Percentiles rank a stretch among this genome's conserved stretches.
These are phyloP conservation scores for Sinonovacula constricta DNA, from an alignment of 1,140 invertebrate species.

Conservation along the genomic window DNA sequence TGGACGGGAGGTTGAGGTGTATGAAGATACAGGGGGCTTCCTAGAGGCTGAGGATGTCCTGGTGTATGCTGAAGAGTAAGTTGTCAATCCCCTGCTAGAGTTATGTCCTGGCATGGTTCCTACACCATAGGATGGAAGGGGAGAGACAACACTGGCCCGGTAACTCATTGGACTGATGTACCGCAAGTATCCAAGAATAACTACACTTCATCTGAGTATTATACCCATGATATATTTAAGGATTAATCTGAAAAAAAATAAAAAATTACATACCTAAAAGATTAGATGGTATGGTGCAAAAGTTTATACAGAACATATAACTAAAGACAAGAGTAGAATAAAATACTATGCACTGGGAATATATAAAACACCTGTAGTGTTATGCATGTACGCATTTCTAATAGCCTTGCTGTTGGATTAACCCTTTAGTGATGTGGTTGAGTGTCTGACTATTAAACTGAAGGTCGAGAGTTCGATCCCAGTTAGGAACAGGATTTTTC, in stretches of 20 bases:
- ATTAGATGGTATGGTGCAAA: not conserved
- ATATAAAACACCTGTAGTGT: no score
- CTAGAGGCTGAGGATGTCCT: slow-evolving; percentile 11
- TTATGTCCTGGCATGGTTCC: slow-evolving; percentile 45
- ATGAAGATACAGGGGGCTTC: not conserved
- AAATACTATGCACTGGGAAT: not conserved
- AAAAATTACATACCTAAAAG: not conserved
- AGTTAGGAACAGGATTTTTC: no score
- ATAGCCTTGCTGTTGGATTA: no score
- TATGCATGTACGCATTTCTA: no score
- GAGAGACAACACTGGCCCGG: slow-evolving; percentile 12
- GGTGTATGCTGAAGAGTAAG: slow-evolving; percentile 5
- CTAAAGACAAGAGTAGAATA: not conserved
- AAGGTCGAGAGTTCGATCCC: no score
- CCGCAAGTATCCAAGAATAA: not conserved
- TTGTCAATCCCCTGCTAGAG: slow-evolving; percentile 12
- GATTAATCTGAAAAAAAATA: not conserved
- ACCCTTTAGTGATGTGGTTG: no score
- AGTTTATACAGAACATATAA: no score
- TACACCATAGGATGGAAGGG: slow-evolving; percentile 13
- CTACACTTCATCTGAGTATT: not conserved
- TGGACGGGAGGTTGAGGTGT: slow-evolving; percentile 16
- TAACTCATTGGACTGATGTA: slow-evolving; percentile 31
- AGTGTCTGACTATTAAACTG: no score
- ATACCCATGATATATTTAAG: not conserved